Conservation (phyloP, 2,113 vertebrate species). For the Herpailurus yagouaroundi region DNA sequence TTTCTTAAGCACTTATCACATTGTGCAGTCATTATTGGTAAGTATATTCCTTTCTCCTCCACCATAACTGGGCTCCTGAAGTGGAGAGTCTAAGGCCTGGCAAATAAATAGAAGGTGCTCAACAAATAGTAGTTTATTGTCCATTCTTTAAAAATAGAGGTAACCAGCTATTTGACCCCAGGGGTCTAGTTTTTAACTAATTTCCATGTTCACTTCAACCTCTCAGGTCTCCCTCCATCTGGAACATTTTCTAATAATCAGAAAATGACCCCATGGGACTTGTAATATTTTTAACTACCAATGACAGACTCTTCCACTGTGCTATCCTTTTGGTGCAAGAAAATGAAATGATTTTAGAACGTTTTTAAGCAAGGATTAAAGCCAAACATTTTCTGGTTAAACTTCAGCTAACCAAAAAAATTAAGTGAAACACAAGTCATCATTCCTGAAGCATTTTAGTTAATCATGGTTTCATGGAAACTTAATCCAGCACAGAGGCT, state of each 20-base stretch:
- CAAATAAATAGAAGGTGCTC: not conserved
- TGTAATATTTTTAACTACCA: not conserved
- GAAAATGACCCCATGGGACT: slow-evolving; percentile 25
- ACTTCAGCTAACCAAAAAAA: slow-evolving; percentile 48
- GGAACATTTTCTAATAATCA: not conserved
- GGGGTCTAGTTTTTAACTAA: not conserved
- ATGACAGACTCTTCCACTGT: slow-evolving; percentile 11
- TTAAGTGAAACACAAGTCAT: slow-evolving; percentile 38
- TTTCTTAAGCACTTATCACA: not conserved
- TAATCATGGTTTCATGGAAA: not conserved
- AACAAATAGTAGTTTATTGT: not conserved
- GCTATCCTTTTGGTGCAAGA: slow-evolving; percentile 35
- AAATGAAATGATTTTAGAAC: slow-evolving; percentile 54
- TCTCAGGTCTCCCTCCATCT: slow-evolving; percentile 9
- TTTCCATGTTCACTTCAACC: not conserved
- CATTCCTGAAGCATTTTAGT: not conserved
- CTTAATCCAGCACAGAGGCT: not conserved
- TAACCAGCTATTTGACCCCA: not conserved
- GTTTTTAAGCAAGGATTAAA: slow-evolving; percentile 45
- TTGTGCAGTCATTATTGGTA: not conserved
- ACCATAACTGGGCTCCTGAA: not conserved
- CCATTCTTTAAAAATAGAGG: not conserved
- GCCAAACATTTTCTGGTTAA: slow-evolving; percentile 55
- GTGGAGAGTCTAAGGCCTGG: not conserved
- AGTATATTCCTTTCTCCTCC: not conserved